Evolutionary conservation across 2,888 invertebrate genomes (phyloP).

Genomic region (Anthophora plumipes): DNA sequence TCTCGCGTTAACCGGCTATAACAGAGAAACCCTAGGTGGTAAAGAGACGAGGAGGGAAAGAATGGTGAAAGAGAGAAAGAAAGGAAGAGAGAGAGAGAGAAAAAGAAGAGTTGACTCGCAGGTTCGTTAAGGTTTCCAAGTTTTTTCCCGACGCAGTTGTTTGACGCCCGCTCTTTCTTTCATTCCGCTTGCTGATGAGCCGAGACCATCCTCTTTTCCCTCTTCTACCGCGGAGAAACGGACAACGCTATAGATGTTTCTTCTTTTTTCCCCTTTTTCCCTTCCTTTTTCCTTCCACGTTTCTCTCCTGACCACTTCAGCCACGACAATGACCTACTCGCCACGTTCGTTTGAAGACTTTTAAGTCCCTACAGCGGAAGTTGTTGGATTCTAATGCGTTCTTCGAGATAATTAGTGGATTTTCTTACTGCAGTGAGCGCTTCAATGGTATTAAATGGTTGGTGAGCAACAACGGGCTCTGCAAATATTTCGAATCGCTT

Average conservation of each 20-base stretch:
- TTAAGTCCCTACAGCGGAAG: background rate
- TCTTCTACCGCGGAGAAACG: conserved; percentile 18
- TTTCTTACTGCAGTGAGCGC: too few species aligned
- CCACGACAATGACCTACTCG: conserved; percentile 40
- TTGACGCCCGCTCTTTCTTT: conserved; percentile 72
- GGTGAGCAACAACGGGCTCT: too few species aligned
- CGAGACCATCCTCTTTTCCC: conserved; percentile 45
- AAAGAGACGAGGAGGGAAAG: conserved; percentile 17
- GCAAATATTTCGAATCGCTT: too few species aligned
- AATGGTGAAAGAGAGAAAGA: conserved; percentile 6
- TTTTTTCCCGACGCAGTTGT: conserved; percentile 71
- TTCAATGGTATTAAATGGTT: too few species aligned
- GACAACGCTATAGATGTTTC: conserved; percentile 2
- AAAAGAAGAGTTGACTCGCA: conserved; percentile 52
- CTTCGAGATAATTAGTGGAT: background rate
- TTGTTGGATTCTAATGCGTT: background rate
- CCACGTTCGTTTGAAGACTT: background rate
- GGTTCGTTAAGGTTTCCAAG: conserved; percentile 72
- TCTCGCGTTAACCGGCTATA: conserved; percentile 24
- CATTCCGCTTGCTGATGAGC: conserved; percentile 63
- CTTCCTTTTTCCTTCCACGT: background rate
- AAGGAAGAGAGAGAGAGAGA: conserved; percentile 35
- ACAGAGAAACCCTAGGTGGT: conserved; percentile 8
- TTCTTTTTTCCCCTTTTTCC: background rate
- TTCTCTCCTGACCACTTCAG: background rate